Base-by-base conservation (phyloP, 2,888 invertebrate species). In the Helleia helle region DNA sequence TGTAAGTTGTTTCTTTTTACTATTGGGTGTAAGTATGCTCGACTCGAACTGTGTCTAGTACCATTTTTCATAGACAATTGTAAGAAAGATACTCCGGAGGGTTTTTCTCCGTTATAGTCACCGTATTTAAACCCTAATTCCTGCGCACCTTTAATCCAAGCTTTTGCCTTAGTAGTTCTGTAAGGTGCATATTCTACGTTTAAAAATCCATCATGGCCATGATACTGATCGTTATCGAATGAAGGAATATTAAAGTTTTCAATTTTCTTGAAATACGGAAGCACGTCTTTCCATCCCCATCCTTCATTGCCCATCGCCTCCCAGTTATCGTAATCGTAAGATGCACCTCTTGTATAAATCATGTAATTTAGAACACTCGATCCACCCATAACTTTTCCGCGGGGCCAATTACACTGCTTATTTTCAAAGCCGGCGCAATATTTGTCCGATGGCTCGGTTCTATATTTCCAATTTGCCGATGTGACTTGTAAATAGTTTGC, bases 301-400 rank as follows among this genome's bases (percentile, higher is more conserved):
- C 91, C 92, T 0, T 84, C 67, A 61, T 92, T 92, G 0, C 92
- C 94, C 56, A 89, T 62, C 1, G 75, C 76, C 8, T 88, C 88
- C 95, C 95, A 95, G 3, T 83, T 72, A 57, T 95, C 91, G 62
- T 92, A 95, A 59, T 95, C 94, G 2, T 81, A 70, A 0, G 86
- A 83, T 53, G 90, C 87, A 7, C 92, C 93, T 46, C 93, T 75
- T 0, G 91, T 91, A 56, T 92, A 93, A 55, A 92, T 89, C 93
- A 95, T 93, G 54, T 90, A 91, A 62, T 95, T 95, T 6, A 94
- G 75, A 0, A 92, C 90, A 47, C 92, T 92, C 5, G 90, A 90
- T 1, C 95, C 95, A 4, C 95, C 95, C 60, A 95, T 86, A 0
- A 93, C 92, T 66, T 92, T 93, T 2, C 94, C 95, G 46, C 92